Base-by-base conservation (phyloP, 1,140 invertebrate genomes). In the Trichonephila clavipes region DNA sequence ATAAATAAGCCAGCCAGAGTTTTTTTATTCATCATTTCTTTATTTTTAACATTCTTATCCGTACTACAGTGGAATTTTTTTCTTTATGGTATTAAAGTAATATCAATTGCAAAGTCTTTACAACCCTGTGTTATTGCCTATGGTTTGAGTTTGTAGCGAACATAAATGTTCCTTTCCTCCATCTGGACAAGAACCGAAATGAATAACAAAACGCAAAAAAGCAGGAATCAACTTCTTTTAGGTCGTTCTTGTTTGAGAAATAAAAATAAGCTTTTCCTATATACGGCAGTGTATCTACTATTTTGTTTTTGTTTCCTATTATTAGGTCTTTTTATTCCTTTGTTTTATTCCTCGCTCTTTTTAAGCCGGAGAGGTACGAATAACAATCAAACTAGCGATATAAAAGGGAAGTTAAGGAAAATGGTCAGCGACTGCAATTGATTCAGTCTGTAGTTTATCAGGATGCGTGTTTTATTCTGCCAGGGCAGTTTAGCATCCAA, bases 401-500 rank as follows among this genome's bases (percentile, higher is more conserved):
- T 59, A 66, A 51, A 64, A 64, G 90, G 61, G n/a, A 85, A 64
- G 77, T 66, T 24, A 62, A 92, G 59, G 62, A 85, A 51, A 85
- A 92, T 85, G 77, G 90, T 69, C 59, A 86, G 44, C 77, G 51
- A 83, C 34, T 83, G 77, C 89, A 91, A 77, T 90, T 77, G 72
- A 90, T 90, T 77, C 87, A 69, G 19, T 81, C 72, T 83, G 77
- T 69, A 86, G 82, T 69, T 92, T 86, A 86, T 69, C 81, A 92
- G 81, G 51, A 85, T 86, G 81, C 90, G 90, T 64, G 92, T 93
- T 88, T 88, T 88, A 87, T 87, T 92, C 81, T 90, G 88, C 91
- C 66, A 69, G 91, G 66, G 72, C 90, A 91, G 92, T 93, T 93
- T 93, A 93, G 86, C 92, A 88, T 93, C 86, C 86, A 58, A 44